Evolutionary conservation across 2,888 invertebrate species (phyloP).

Genomic region (Lomographa bimaculata): DNA sequence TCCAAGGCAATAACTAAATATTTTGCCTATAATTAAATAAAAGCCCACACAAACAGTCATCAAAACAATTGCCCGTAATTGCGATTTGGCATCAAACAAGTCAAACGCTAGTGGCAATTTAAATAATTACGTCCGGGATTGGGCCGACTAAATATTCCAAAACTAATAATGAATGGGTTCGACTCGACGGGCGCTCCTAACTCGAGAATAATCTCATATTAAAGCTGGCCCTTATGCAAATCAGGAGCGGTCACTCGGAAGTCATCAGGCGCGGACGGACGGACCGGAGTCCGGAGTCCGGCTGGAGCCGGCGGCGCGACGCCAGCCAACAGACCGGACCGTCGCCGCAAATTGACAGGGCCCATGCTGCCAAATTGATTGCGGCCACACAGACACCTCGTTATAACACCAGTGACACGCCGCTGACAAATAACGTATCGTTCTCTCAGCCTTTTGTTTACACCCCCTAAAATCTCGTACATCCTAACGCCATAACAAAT

Average conservation of each 20-base stretch:
- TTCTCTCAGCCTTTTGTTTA: conserved; percentile 33
- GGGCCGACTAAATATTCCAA: conserved; percentile 70
- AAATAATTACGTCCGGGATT: conserved; percentile 58
- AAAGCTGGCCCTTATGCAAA: conserved; percentile 79
- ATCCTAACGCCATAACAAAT: conserved; percentile 11
- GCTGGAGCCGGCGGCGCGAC: conserved; percentile 25
- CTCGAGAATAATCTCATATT: conserved; percentile 79
- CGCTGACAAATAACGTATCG: conserved; percentile 41
- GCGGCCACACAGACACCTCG: conserved; percentile 60
- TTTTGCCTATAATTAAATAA: too few species aligned
- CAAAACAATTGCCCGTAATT: conserved; percentile 31
- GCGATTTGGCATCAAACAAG: conserved; percentile 50
- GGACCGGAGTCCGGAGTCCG: conserved; percentile 34
- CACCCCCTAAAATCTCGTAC: conserved; percentile 25
- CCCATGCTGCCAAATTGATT: conserved; percentile 68
- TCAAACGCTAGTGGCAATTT: conserved; percentile 54
- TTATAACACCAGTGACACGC: conserved; percentile 54
- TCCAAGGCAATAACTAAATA: too few species aligned
- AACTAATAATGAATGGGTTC: conserved; percentile 74
- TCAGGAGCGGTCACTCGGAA: conserved; percentile 78
- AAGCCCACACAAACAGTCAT: conserved; percentile 16
- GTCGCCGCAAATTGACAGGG: conserved; percentile 69
- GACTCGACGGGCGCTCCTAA: conserved; percentile 59
- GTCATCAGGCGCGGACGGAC: conserved; percentile 61
- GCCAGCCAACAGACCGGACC: conserved; percentile 13